Base-by-base conservation (phyloP, 1,140 invertebrate genomes). In the Drosophila arawakana region DNA sequence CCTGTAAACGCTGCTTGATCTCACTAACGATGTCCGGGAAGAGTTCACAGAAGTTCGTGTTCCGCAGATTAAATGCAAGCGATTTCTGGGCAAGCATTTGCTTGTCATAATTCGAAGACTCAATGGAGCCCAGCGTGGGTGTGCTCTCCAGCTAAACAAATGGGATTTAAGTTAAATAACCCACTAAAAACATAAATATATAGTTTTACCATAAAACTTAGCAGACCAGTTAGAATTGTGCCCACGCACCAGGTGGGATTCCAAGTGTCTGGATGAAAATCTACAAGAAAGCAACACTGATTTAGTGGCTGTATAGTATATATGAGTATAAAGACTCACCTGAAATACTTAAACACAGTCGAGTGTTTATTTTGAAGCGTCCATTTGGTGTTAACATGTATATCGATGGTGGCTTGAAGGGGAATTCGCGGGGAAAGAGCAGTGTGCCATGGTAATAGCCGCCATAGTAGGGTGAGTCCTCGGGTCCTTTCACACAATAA, bases 381-480 rank as follows among this genome's bases (percentile, higher is more conserved):
- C 99, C 99, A 93, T 98, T 99, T 10, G 99, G 99, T 10, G 99
- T 99, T 13, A 98, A 96, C 98, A 99, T 99, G 89, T 98, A 99
- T 90, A 99, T 99, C 76, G 97, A 97, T 13, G 99, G 99, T 41
- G 99, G 98, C 93, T 98, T 98, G 91, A 99, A 99, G 5, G 99
- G 99, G 94, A 98, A 99, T 91, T 99, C 98, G 76, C 96, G 94
- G 3, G 99, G 98, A 93, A 99, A 99, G 62, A 98, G 94, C 63
- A 99, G 93, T 93, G 99, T 99, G 25, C 99, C 99, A 93, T 99
- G 98, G 92, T 99, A 99, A 90, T 97, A 97, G 43, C 98, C 98
- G 62, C 98, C 97, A 91, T 98, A 96, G 93, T 99, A 99, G 0
- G 98, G 97, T 55, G 96, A 95, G 47, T 97, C 97, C 44, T 98